Evolutionary conservation across 2,797 vertebrate species (phyloP).

Genomic region (Aquila chrysaetos): DNA sequence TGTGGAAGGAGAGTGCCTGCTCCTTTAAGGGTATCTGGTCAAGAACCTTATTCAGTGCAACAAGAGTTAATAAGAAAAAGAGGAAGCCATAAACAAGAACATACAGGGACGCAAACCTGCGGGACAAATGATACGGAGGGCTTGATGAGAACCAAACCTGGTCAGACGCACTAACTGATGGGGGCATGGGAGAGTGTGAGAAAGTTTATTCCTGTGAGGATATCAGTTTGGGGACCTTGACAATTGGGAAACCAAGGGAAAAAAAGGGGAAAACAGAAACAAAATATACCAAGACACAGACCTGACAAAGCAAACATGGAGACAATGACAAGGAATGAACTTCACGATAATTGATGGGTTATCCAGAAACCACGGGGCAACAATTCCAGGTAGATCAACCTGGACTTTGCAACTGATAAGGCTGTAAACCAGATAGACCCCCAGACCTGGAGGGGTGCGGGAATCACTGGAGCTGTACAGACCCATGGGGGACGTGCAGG

Average conservation of each 20-base stretch:
- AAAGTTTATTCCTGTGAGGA: not conserved
- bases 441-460: rapidly evolving
- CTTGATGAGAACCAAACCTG: not conserved
- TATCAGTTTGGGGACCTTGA: not conserved
- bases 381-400: not conserved
- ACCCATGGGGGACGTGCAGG: not conserved
- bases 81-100: not conserved
- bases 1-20: not conserved
- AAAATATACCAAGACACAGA: not conserved
- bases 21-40: not conserved
- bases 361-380: not conserved
- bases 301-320: not conserved
- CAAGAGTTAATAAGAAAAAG: not conserved
- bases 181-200: rapidly evolving
- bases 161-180: not conserved
- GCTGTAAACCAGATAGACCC: not conserved
- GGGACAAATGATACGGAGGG: not conserved
- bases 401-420: not conserved
- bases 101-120: not conserved
- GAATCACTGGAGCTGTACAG: not conserved
- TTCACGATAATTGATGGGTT: not conserved
- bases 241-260: not conserved
- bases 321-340: not conserved
- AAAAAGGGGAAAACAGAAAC: not conserved
- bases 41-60: not conserved